These are phyloP conservation scores for Calameuta pallipes DNA, from an alignment of 2,888 invertebrate species.

Conservation along the genomic window DNA sequence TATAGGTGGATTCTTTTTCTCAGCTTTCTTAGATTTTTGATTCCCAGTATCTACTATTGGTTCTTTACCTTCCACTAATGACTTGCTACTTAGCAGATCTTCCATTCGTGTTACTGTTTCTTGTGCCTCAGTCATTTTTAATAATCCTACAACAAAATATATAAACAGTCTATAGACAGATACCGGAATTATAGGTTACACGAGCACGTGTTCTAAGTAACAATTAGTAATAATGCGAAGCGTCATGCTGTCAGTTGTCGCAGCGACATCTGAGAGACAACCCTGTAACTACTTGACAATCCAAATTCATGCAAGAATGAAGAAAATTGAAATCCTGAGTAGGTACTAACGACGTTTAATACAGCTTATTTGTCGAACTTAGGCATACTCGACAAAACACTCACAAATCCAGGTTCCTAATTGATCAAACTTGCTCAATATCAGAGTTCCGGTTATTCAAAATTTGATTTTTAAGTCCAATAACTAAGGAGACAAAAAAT, in stretches of 20 bases:
- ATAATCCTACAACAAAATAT: neutral
- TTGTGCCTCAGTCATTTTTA: slow-evolving; percentile 29
- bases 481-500: too few relatives aligned
- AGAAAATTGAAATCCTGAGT: neutral
- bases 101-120: slow-evolving; percentile 43
- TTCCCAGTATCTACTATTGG: neutral
- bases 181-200: neutral
- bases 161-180: neutral
- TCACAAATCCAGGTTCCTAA: neutral
- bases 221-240: neutral
- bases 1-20: neutral
- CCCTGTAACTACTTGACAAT: neutral
- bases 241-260: neutral
- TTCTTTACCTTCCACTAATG: slow-evolving; percentile 1
- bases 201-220: neutral
- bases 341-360: too few relatives aligned
- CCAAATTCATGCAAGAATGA: neutral
- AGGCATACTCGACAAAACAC: neutral
- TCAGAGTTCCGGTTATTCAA: too few relatives aligned
- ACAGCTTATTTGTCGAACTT: too few relatives aligned
- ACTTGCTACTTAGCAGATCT: slow-evolving; percentile 38
- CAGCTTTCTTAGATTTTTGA: neutral
- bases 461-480: too few relatives aligned
- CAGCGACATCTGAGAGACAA: neutral
- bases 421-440: neutral